These are phyloP conservation scores for Drosophila santomea DNA, from an alignment of 1,140 invertebrate genomes.

Conservation along the genomic window DNA sequence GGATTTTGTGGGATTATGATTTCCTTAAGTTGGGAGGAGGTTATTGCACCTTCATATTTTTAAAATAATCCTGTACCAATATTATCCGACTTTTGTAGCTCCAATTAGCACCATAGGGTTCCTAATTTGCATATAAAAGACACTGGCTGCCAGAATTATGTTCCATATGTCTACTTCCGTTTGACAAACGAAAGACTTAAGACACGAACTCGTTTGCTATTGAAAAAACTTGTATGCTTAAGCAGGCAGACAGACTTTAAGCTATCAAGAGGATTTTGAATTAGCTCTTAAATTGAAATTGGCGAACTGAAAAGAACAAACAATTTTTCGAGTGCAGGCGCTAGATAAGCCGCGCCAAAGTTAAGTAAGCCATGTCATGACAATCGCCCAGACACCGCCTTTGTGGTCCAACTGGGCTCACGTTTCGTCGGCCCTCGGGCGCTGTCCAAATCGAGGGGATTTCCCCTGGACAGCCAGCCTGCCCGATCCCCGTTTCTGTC, in stretches of 20 bases:
- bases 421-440: slow-evolving; percentile 64
- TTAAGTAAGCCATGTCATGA: slow-evolving; percentile 82
- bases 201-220: slow-evolving; percentile 25
- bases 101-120: too few relatives aligned
- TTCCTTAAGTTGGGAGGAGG: too few relatives aligned
- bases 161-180: not conserved
- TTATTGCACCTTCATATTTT: not conserved
- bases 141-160: too few relatives aligned
- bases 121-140: not conserved
- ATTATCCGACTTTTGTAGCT: too few relatives aligned
- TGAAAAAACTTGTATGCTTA: not conserved
- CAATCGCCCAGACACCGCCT: slow-evolving; percentile 66
- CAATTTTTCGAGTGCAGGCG: slow-evolving; percentile 51
- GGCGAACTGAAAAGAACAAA: not conserved
- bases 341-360: slow-evolving; percentile 71
- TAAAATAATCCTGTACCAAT: too few relatives aligned
- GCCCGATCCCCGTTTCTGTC: slow-evolving; percentile 12
- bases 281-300: not conserved
- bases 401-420: slow-evolving; percentile 55
- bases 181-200: slow-evolving; percentile 35
- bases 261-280: not conserved
- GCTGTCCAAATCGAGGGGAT: slow-evolving; percentile 6
- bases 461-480: not conserved
- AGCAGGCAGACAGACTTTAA: not conserved
- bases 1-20: too few relatives aligned